Percentiles rank a stretch among this genome's conserved stretches.
These are phyloP conservation scores for Panthera uncia DNA, from an alignment of 2,113 vertebrate genomes.

Conservation along the genomic window DNA sequence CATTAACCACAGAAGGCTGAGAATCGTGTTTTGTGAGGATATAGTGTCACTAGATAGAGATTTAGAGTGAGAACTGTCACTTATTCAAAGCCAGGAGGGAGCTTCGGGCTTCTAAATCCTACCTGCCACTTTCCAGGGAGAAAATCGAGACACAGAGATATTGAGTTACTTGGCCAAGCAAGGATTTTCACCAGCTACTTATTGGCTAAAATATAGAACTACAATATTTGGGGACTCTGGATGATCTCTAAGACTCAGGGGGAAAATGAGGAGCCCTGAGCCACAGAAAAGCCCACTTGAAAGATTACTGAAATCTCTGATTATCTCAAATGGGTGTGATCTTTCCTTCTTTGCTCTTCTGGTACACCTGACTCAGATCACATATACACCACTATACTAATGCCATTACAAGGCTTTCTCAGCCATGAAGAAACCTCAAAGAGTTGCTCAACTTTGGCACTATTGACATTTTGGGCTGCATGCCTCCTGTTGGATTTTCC, in stretches of 20 bases:
- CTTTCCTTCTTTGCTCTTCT: background rate
- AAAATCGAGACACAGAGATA: background rate
- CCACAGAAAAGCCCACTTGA: background rate
- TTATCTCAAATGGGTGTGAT: accelerated
- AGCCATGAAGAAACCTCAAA: background rate
- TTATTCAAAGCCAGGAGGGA: background rate
- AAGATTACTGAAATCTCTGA: background rate
- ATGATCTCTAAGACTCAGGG: background rate
- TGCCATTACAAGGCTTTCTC: background rate
- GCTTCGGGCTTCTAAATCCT: background rate
- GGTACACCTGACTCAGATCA: background rate
- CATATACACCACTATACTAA: background rate
- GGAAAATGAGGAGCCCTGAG: background rate
- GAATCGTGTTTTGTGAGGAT: background rate
- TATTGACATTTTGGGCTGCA: background rate
- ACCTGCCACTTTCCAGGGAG: background rate
- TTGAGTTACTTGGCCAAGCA: background rate
- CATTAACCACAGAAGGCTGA: background rate
- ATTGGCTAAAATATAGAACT: background rate
- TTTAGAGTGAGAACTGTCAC: background rate
- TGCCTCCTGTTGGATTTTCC: background rate
- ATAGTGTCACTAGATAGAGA: background rate
- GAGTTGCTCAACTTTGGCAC: background rate
- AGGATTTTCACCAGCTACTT: background rate
- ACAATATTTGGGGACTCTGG: too few species aligned